phyloP scores from a whole-genome alignment of 2,888 invertebrate species.

The Pyrgus malvae region DNA sequence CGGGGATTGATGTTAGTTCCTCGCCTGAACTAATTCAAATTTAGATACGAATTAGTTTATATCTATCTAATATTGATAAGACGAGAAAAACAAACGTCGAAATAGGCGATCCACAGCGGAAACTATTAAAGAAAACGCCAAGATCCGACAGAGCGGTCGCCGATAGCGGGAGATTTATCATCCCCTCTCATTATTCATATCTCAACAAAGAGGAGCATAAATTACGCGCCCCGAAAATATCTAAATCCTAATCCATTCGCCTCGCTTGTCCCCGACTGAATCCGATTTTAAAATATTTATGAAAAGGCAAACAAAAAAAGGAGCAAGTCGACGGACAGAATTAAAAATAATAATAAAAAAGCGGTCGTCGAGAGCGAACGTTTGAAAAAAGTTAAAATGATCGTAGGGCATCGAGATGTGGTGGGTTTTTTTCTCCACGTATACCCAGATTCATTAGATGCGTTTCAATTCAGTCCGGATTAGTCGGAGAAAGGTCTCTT shows the following conservation, averaged over 20 bases:
- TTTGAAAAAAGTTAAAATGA: constrained; percentile 78
- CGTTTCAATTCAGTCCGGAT: constrained; percentile 78
- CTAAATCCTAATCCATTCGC: constrained; percentile 80
- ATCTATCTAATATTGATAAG: constrained; percentile 13
- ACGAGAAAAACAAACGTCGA: constrained; percentile 34
- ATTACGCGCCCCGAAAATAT: constrained; percentile 78
- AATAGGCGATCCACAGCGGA: constrained; percentile 43
- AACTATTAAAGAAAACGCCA: constrained; percentile 48
- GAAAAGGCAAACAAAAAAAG: constrained; percentile 71
- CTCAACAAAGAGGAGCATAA: constrained; percentile 77
- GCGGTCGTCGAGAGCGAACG: constrained; percentile 64
- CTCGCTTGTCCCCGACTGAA: constrained; percentile 75
- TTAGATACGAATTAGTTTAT: constrained; percentile 22
- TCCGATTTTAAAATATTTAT: constrained; percentile 81
- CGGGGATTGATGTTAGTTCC: background rate
- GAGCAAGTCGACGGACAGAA: constrained; percentile 69
- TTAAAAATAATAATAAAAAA: constrained; percentile 72
- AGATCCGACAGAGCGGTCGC: constrained; percentile 44
- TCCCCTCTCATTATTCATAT: constrained; percentile 75
- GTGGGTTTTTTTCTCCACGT: constrained; percentile 62
- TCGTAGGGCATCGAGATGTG: constrained; percentile 73
- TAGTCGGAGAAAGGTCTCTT: constrained; percentile 74
- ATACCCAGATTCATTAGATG: constrained; percentile 76
- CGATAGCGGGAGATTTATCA: constrained; percentile 60
- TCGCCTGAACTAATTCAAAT: constrained; percentile 4